A percentile compares a stretch with the other conserved stretches of the same genome.
phyloP scores from a whole-genome alignment of 1,140 invertebrate species.

The Drosophila orena region DNA sequence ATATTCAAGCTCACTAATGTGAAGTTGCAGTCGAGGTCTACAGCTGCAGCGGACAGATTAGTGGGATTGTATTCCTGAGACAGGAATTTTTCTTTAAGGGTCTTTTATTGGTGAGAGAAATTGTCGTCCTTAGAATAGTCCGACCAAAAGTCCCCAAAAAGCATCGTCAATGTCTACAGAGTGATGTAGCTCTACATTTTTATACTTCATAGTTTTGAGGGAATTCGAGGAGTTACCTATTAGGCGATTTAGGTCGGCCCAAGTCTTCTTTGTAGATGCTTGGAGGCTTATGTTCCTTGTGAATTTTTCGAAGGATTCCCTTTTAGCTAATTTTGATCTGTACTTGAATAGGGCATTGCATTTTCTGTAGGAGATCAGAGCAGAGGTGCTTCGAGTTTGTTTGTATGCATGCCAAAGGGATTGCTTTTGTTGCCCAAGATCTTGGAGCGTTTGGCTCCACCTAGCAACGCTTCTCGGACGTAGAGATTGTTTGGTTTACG shows the following conservation, averaged over 20 bases:
- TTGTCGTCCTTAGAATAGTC: neutral
- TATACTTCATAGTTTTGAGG: no score
- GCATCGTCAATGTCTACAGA: neutral
- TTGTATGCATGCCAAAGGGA: slow-evolving; percentile 3
- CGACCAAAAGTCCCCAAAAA: neutral
- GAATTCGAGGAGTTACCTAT: no score
- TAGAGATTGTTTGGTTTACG: slow-evolving; percentile 4
- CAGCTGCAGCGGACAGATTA: neutral
- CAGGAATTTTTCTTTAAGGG: no score
- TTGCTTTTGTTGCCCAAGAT: slow-evolving; percentile 7
- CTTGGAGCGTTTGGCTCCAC: neutral
- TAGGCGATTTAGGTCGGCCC: no score
- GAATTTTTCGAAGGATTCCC: no score
- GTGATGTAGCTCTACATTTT: neutral
- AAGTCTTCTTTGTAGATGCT: no score
- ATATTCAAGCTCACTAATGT: neutral
- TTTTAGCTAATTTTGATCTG: no score
- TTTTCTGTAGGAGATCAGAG: neutral
- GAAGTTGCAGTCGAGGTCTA: no score
- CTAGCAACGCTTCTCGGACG: neutral
- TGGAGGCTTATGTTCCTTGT: no score
- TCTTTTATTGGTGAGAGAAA: no score
- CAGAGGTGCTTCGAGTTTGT: slow-evolving; percentile 2
- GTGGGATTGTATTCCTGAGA: no score
- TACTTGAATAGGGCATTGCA: no score